Evolutionary conservation across 2,797 vertebrate species (phyloP).

Genomic region (Microcaecilia unicolor): DNA sequence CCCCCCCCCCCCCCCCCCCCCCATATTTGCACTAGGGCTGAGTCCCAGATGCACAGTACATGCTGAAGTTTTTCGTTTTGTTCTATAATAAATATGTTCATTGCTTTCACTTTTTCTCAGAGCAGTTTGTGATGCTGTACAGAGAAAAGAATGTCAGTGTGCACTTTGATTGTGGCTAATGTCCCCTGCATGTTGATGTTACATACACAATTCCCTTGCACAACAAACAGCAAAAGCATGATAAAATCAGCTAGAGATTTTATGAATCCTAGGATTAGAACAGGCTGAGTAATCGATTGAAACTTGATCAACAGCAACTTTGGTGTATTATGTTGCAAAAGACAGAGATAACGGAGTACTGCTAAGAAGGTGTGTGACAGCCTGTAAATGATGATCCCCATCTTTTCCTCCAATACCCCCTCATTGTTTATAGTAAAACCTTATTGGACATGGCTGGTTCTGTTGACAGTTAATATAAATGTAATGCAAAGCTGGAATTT

Average conservation of each 20-base stretch:
- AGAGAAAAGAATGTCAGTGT: not conserved
- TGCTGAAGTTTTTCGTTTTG: too few relatives aligned
- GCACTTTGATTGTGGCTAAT: not conserved
- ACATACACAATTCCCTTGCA: not conserved
- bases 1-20: too few relatives aligned
- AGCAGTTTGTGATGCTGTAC: not conserved
- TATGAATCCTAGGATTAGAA: slow-evolving; percentile 15
- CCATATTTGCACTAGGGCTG: too few relatives aligned
- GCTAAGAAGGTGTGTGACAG: not conserved
- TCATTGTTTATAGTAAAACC: slow-evolving; percentile 26
- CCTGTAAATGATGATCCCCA: not conserved
- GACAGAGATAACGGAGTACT: slow-evolving; percentile 2
- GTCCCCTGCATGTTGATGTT: not conserved
- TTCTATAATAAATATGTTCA: too few relatives aligned
- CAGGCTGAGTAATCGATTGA: not conserved
- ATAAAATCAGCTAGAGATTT: slow-evolving; percentile 14
- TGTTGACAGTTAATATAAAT: slow-evolving; percentile 36
- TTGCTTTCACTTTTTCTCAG: not conserved
- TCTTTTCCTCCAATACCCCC: not conserved
- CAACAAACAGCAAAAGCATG: not conserved
- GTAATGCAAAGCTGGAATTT: slow-evolving; percentile 12
- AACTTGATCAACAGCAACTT: not conserved
- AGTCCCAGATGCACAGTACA: too few relatives aligned
- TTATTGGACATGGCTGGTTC: slow-evolving; percentile 34
- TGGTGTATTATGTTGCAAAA: slow-evolving; percentile 5